phyloP scores from a whole-genome alignment of 2,797 vertebrate species.

The Pterois miles region DNA sequence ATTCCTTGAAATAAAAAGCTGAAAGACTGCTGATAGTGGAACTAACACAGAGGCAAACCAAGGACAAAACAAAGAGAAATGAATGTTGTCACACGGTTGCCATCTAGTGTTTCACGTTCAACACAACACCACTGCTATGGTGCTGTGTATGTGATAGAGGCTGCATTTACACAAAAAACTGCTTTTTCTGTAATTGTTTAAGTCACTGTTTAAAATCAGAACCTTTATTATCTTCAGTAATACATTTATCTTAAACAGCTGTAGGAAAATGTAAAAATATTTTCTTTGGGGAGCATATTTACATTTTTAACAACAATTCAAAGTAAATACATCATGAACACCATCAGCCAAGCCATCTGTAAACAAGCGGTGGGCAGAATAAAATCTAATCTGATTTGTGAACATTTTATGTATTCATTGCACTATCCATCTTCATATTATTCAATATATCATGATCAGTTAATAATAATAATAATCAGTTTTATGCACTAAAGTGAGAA shows the following conservation, averaged over 20 bases:
- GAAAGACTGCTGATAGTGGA: background rate
- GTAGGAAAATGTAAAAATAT: slow-evolving; percentile 75
- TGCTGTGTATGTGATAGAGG: background rate
- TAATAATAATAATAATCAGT: background rate
- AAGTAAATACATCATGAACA: slow-evolving; percentile 6
- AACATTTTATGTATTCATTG: background rate
- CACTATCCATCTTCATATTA: background rate
- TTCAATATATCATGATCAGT: background rate
- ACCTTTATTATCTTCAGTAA: slow-evolving; percentile 51
- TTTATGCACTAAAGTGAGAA: background rate
- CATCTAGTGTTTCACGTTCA: slow-evolving; percentile 30
- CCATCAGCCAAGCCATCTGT: background rate
- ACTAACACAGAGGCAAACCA: background rate
- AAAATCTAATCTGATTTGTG: background rate
- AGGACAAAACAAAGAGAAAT: background rate
- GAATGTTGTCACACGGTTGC: slow-evolving; percentile 1
- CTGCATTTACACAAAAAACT: background rate
- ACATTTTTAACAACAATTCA: slow-evolving; percentile 41
- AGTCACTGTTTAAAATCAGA: slow-evolving; percentile 4
- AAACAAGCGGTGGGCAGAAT: background rate
- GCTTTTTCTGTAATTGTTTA: background rate
- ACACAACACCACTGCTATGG: background rate
- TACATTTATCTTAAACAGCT: slow-evolving; percentile 42
- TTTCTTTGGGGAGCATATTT: slow-evolving; percentile 48
- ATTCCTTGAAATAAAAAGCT: background rate